Conservation (phyloP, 2,888 invertebrate species). For the Watsonalla cultraria region DNA sequence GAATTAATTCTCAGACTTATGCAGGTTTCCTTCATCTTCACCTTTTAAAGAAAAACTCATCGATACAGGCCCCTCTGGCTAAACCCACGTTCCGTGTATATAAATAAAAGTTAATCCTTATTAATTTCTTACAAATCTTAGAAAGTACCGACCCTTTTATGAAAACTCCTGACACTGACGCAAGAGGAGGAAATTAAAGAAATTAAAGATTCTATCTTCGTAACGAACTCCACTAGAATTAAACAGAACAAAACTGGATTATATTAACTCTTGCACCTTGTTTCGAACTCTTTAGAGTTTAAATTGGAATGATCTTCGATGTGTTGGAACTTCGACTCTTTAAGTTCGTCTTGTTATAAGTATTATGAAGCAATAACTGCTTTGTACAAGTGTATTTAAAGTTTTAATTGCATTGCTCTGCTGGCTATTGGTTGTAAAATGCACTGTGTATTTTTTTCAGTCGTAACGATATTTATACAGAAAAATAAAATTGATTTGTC, state of each 20-base stretch:
- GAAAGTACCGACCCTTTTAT: conserved; percentile 35
- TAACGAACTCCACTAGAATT: conserved; percentile 54
- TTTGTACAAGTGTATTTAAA: not conserved
- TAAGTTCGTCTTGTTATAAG: not conserved
- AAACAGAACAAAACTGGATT: conserved; percentile 37
- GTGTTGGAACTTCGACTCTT: not conserved
- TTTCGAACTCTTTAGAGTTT: not conserved
- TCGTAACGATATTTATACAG: too few relatives aligned
- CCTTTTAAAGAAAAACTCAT: too few relatives aligned
- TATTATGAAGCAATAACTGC: not conserved
- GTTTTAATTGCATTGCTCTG: conserved; percentile 1
- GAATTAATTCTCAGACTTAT: too few relatives aligned
- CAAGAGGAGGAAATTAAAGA: conserved; percentile 67
- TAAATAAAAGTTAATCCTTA: too few relatives aligned
- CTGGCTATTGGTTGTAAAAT: too few relatives aligned
- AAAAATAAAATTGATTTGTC: too few relatives aligned
- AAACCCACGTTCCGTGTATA: too few relatives aligned
- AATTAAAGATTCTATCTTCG: conserved; percentile 72
- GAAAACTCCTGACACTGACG: conserved; percentile 44
- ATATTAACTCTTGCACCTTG: conserved; percentile 18
- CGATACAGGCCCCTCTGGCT: too few relatives aligned
- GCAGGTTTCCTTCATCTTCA: too few relatives aligned
- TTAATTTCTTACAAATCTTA: conserved; percentile 37
- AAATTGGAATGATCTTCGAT: not conserved
- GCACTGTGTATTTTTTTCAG: too few relatives aligned